Conservation (phyloP, 2,888 invertebrate genomes). For the Epinotia bilunana region DNA sequence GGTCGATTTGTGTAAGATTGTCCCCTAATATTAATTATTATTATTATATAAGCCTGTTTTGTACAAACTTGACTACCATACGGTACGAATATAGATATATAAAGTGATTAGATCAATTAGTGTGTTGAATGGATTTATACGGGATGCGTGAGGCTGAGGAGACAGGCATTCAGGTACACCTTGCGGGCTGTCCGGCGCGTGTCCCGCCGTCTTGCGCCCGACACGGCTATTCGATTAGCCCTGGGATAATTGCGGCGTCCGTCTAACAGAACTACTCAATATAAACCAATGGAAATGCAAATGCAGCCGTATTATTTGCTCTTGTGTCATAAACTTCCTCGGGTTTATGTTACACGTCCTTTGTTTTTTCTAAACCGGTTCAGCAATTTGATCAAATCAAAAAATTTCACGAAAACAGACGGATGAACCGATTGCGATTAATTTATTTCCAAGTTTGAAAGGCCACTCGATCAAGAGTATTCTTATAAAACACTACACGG, state of each 20-base stretch:
- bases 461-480: too few species aligned
- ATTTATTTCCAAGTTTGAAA: too few species aligned
- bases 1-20: too few species aligned
- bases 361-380: too few species aligned
- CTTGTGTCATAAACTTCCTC: not conserved
- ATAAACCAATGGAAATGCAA: constrained; percentile 31
- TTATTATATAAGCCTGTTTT: not conserved
- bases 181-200: constrained; percentile 38
- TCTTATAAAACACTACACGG: too few species aligned
- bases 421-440: too few species aligned
- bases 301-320: constrained; percentile 3
- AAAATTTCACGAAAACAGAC: too few species aligned
- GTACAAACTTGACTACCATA: not conserved
- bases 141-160: constrained; percentile 3
- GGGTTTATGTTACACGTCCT: not conserved
- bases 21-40: too few species aligned
- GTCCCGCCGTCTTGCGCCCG: constrained; percentile 42
- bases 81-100: not conserved
- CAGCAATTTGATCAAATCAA: too few species aligned
- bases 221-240: constrained; percentile 50
- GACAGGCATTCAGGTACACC: constrained; percentile 19
- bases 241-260: constrained; percentile 48
- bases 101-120: constrained; percentile 19
- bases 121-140: constrained; percentile 18
- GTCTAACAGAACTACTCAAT: constrained; percentile 27